Percentiles rank a stretch among this genome's conserved stretches.
Conservation (phyloP, 2,797 vertebrate genomes). For the Hemitrygon akajei region DNA sequence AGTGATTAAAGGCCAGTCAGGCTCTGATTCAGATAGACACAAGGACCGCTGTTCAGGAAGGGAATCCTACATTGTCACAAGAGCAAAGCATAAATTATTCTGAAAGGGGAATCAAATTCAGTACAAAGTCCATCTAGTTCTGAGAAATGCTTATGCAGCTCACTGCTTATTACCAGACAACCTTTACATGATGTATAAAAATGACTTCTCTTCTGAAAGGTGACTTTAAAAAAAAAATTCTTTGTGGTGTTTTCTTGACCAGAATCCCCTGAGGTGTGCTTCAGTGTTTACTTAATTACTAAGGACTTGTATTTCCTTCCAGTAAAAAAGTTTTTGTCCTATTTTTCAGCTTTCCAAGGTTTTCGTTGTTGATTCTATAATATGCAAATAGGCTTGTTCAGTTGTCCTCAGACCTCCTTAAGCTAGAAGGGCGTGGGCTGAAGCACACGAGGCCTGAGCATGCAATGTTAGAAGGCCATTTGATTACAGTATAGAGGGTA, state of each 20-base stretch:
- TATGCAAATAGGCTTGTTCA: background rate
- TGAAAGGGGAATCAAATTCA: conserved; percentile 14
- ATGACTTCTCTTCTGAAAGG: background rate
- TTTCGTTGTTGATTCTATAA: background rate
- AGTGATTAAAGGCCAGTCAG: conserved; percentile 24
- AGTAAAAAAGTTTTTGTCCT: background rate
- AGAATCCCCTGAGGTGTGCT: background rate
- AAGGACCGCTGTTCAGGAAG: background rate
- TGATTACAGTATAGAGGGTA: background rate
- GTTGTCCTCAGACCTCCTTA: background rate
- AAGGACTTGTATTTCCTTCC: background rate
- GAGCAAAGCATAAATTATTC: conserved; percentile 13
- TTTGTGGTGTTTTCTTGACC: background rate
- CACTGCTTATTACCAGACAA: conserved; percentile 31
- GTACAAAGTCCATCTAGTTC: background rate
- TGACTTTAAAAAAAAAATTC: background rate
- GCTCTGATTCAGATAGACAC: background rate
- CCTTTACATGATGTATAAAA: background rate
- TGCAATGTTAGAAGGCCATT: background rate
- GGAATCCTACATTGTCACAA: background rate
- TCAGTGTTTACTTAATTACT: background rate
- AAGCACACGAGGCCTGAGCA: background rate
- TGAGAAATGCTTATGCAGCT: conserved; percentile 6
- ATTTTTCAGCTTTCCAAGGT: background rate
- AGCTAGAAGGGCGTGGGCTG: background rate